Conservation (phyloP, 2,888 invertebrate species). For the Nymphalis urticae region DNA sequence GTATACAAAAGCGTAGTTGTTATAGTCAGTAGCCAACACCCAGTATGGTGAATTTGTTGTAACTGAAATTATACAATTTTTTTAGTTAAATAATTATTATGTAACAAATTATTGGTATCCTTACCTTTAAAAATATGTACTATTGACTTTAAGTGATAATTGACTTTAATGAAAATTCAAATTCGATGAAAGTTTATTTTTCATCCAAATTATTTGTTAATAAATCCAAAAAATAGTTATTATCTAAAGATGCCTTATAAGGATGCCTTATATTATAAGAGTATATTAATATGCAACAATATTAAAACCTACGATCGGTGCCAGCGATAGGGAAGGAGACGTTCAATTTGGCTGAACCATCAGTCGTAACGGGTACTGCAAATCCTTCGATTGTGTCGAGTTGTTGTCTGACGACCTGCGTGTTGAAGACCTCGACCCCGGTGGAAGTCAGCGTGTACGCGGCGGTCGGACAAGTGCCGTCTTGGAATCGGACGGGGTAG, state of each 20-base stretch:
- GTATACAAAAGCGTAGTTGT: constrained; percentile 83
- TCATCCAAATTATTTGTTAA: too few relatives aligned
- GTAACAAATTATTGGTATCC: too few relatives aligned
- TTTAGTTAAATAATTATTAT: neutral
- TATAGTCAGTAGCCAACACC: constrained; percentile 85
- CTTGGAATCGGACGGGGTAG: constrained; percentile 64
- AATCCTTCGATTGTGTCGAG: constrained; percentile 55
- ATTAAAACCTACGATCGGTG: constrained; percentile 48
- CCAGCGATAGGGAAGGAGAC: constrained; percentile 59
- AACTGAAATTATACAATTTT: constrained; percentile 47
- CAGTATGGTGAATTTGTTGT: constrained; percentile 70
- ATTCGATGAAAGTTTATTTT: too few relatives aligned
- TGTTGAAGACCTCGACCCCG: constrained; percentile 58
- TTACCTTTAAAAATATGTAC: too few relatives aligned
- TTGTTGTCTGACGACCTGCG: constrained; percentile 58
- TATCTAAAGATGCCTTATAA: too few relatives aligned
- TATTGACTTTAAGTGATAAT: too few relatives aligned
- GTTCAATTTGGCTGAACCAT: constrained; percentile 57
- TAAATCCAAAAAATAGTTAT: too few relatives aligned
- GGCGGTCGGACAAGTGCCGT: constrained; percentile 62
- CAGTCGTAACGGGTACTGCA: constrained; percentile 51
- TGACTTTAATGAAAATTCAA: too few relatives aligned
- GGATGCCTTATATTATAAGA: too few relatives aligned
- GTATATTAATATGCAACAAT: too few relatives aligned
- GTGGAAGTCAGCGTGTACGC: constrained; percentile 49